phyloP scores from a whole-genome alignment of 1,140 invertebrate genomes.

The Sinonovacula constricta region DNA sequence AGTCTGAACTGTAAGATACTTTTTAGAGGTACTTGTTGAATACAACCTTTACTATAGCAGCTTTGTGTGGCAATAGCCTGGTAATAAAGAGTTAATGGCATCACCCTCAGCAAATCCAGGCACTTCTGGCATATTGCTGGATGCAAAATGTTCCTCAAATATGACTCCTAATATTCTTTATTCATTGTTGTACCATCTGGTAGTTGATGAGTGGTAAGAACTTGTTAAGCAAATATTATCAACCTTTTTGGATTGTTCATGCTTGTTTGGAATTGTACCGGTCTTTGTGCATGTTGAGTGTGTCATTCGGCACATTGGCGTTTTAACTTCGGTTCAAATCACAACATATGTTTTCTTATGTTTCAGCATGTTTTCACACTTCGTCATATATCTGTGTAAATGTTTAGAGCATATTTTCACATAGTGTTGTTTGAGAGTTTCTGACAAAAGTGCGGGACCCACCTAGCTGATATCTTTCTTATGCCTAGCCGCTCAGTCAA shows the following conservation, averaged over 20 bases:
- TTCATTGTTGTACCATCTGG: neutral
- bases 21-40: neutral
- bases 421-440: neutral
- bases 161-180: neutral
- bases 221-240: neutral
- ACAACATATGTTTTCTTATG: neutral
- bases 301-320: neutral
- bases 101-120: neutral
- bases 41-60: neutral
- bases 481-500: neutral
- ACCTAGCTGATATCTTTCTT: neutral
- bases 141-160: neutral
- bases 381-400: neutral
- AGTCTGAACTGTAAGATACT: neutral
- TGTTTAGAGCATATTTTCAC: neutral
- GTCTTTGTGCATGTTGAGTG: neutral
- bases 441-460: neutral
- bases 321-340: neutral
- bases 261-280: no score
- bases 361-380: neutral
- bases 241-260: neutral
- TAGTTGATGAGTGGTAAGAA: neutral
- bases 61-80: neutral
- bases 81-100: neutral
- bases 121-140: neutral